Percentiles rank a stretch among this genome's conserved stretches.
phyloP scores from a whole-genome alignment of 2,113 vertebrate genomes.

The Eolophus roseicapilla region DNA sequence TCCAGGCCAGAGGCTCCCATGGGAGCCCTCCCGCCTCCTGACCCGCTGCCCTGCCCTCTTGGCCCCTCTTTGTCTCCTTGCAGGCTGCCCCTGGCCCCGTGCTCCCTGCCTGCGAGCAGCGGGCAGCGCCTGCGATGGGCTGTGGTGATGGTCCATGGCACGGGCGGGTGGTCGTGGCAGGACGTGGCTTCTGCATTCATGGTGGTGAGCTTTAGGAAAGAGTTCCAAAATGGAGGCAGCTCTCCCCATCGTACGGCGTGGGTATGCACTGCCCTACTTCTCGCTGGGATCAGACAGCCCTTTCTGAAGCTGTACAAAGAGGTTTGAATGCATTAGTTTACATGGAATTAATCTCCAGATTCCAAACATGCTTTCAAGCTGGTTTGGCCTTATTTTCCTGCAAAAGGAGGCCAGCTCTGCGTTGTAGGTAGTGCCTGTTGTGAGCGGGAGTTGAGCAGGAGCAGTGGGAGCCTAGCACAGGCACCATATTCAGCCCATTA shows the following conservation, averaged over 20 bases:
- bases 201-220: neutral
- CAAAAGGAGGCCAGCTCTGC: conserved; percentile 11
- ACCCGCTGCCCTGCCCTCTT: neutral
- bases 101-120: neutral
- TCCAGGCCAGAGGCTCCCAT: neutral
- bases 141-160: rapidly evolving
- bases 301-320: neutral
- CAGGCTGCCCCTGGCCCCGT: neutral
- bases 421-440: neutral
- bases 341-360: conserved; percentile 57
- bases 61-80: neutral
- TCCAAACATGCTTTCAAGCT: conserved; percentile 60
- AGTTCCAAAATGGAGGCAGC: neutral
- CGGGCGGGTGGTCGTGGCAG: rapidly evolving
- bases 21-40: conserved; percentile 24
- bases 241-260: neutral
- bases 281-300: neutral
- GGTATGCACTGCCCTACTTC: conserved; percentile 2
- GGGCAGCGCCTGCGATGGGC: neutral
- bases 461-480: neutral
- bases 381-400: conserved; percentile 53
- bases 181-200: neutral
- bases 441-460: neutral
- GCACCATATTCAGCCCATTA: conserved; percentile 8
- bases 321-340: conserved; percentile 37